phyloP scores from a whole-genome alignment of 2,113 vertebrate species.

The Hemicordylus capensis region DNA sequence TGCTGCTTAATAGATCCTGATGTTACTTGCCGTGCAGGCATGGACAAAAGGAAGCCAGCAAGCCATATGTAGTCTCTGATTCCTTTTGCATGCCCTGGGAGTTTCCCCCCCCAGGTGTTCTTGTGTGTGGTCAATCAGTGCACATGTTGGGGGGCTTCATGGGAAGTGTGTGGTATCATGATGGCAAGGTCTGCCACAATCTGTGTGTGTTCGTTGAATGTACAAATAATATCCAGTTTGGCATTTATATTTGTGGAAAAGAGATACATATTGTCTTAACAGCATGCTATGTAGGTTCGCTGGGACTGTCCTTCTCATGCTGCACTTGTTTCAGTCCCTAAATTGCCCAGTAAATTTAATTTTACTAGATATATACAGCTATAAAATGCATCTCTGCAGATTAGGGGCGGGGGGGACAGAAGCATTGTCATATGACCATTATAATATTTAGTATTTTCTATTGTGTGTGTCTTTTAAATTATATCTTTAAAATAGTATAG shows the following conservation, averaged over 20 bases:
- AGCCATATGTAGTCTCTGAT: too few species aligned
- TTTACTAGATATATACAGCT: not conserved
- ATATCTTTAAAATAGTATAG: not conserved
- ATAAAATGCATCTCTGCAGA: not conserved
- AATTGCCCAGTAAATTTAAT: not conserved
- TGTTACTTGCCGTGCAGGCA: not conserved
- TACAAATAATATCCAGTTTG: not conserved
- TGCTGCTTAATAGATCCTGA: not conserved
- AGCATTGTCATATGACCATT: not conserved
- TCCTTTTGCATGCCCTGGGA: too few species aligned
- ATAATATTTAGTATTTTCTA: too few species aligned
- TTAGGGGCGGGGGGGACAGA: too few species aligned
- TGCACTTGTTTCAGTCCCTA: too few species aligned
- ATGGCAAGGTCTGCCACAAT: too few species aligned
- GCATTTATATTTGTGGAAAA: not conserved
- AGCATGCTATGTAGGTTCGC: not conserved
- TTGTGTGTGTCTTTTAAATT: not conserved
- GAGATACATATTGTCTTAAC: not conserved
- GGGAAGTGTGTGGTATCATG: too few species aligned
- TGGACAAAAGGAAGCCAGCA: not conserved
- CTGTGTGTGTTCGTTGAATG: too few species aligned
- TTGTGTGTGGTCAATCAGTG: not conserved
- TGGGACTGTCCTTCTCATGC: not conserved
- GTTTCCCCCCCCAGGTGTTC: too few species aligned
- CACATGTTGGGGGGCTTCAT: too few species aligned